phyloP scores from a whole-genome alignment of 2,888 invertebrate species.

The Strigamia crassipes region DNA sequence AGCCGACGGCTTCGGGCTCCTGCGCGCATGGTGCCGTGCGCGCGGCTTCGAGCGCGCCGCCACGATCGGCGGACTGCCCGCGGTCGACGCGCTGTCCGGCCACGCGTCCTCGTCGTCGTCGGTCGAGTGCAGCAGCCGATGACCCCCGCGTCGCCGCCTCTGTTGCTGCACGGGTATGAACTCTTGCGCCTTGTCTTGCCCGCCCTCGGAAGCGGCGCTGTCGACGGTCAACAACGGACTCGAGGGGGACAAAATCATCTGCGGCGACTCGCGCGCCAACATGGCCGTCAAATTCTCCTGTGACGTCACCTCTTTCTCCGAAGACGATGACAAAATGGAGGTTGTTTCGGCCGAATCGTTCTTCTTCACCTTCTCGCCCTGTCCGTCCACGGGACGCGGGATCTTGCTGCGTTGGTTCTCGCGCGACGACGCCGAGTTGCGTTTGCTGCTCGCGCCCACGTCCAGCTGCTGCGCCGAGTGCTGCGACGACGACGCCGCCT shows the following conservation, averaged over 20 bases:
- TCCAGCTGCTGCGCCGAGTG: neutral
- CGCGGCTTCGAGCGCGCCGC: neutral
- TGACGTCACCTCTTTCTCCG: neutral
- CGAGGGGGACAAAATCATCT: neutral
- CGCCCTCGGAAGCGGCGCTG: neutral
- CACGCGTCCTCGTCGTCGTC: neutral
- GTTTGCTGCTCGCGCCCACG: neutral
- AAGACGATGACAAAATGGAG: conserved; percentile 15
- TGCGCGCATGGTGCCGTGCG: neutral
- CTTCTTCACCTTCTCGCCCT: neutral
- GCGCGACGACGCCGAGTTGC: neutral
- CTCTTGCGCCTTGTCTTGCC: neutral
- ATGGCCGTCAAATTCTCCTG: neutral
- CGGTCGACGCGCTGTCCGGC: neutral
- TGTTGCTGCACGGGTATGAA: neutral
- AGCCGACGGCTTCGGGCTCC: neutral
- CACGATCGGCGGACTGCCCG: neutral
- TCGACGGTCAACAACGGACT: neutral
- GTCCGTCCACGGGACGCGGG: neutral
- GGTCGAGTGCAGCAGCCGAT: neutral
- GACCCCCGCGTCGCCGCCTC: neutral
- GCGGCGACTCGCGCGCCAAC: neutral
- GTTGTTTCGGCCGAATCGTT: conserved; percentile 10
- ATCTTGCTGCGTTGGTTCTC: conserved; percentile 12
- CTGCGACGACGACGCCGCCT: neutral